A percentile compares a stretch with the other conserved stretches of the same genome.
These are phyloP conservation scores for Chironomus riparius DNA, from an alignment of 2,888 invertebrate genomes.

Conservation along the genomic window DNA sequence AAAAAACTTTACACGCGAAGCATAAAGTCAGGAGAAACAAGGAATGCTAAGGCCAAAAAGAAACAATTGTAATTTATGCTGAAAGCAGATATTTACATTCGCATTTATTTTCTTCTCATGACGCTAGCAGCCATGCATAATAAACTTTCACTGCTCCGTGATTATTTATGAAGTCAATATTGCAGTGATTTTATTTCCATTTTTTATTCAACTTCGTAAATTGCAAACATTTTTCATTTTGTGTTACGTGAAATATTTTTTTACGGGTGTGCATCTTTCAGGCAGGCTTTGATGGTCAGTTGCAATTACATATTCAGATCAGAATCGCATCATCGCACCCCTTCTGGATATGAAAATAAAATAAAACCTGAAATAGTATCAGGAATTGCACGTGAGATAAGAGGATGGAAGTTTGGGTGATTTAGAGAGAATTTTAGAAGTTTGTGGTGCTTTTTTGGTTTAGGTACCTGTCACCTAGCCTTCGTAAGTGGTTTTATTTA, in stretches of 20 bases:
- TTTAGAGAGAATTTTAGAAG: too few species aligned
- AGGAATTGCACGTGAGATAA: too few species aligned
- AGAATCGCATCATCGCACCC: neutral
- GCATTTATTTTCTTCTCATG: neutral
- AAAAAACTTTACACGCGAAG: neutral
- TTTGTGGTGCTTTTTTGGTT: too few species aligned
- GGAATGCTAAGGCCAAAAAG: neutral
- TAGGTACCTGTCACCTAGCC: too few species aligned
- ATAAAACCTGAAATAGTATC: neutral
- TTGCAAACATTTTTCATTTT: slow-evolving; percentile 4
- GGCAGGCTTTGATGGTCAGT: neutral
- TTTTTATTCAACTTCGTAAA: neutral
- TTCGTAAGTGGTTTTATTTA: too few species aligned
- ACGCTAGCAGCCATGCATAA: slow-evolving; percentile 1
- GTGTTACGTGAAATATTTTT: neutral
- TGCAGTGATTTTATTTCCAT: slow-evolving; percentile 15
- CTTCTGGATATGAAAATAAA: neutral
- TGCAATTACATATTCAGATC: slow-evolving; percentile 14
- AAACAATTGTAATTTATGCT: slow-evolving; percentile 13
- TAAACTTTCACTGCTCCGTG: neutral
- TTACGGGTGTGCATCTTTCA: neutral
- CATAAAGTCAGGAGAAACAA: neutral
- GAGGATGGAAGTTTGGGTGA: too few species aligned
- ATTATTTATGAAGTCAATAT: slow-evolving; percentile 21
- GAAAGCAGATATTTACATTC: slow-evolving; percentile 17